Evolutionary conservation across 2,113 vertebrate genomes (phyloP), one percentile per base, ranked within the genome.

Genomic region (Pavo muticus): DNA sequence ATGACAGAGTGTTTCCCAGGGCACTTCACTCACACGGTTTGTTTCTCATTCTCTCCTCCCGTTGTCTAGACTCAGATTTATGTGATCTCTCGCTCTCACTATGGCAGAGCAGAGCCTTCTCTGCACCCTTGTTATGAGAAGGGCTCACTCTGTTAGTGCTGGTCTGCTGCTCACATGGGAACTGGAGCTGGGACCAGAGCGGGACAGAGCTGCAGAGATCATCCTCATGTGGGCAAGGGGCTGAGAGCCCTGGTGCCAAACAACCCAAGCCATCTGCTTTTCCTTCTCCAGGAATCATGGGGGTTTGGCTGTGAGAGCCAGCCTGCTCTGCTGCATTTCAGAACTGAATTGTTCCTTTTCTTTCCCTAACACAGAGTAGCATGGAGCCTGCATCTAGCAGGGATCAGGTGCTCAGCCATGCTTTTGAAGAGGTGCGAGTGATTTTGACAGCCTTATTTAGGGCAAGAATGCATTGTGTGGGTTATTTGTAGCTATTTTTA

Each of bases 81-180:
- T 68, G 14, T 89, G 91, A 81, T 91, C 87, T 27, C 88, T 95
- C 56, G 57, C 90, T 48, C 88, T 78, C 30, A 47, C 10, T 84
- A 4, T 59, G 39, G 91, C 89, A 69, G 84, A 21, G 84, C 57
- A 61, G 75, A 93, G 92, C 61, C 69, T 78, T 42, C 84, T 56
- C 74, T 70, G 48, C 48, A 80, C 40, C 77, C 37, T 54, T 78
- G 11, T 92, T 92, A 11, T 91, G 68, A 27, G 16, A 87, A 81
- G 63, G 89, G 92, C 86, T 96, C 88, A 95, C 35, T 48, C 16
- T 69, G 52, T 96, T 96, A 94, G 52, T 94, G 27, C 76, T 84
- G 94, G 91, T 94, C 94, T 93, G 25, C 88, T 2, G 63, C 44
- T 4, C 77, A 11, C 80, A 29, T 91, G 94, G 91, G 95, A 94